A percentile compares a stretch with the other conserved stretches of the same genome.
These are phyloP conservation scores for Subacronicta megacephala DNA, from an alignment of 2,888 invertebrate genomes.

Conservation along the genomic window DNA sequence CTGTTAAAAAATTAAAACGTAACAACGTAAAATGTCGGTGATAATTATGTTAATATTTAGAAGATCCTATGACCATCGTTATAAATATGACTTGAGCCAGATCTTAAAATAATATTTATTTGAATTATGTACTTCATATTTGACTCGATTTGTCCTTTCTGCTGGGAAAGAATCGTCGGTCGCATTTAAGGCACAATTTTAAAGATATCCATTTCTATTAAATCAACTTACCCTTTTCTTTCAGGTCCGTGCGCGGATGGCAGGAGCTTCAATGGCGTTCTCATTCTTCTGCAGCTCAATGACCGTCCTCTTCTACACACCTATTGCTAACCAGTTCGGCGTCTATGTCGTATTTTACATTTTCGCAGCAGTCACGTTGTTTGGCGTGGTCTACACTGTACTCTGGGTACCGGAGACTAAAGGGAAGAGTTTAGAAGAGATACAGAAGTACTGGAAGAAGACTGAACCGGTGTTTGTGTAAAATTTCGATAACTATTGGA, in stretches of 20 bases:
- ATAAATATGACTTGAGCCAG: too few relatives aligned
- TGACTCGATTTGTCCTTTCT: too few relatives aligned
- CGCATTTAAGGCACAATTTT: too few relatives aligned
- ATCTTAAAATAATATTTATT: too few relatives aligned
- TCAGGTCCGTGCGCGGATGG: conserved; percentile 78
- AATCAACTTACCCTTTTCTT: neutral
- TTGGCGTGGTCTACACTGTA: conserved; percentile 77
- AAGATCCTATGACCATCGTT: too few relatives aligned
- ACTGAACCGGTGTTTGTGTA: conserved; percentile 69
- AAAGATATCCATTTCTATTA: neutral
- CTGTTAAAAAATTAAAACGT: too few relatives aligned
- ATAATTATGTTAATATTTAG: too few relatives aligned
- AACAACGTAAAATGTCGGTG: too few relatives aligned
- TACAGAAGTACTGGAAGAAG: conserved; percentile 73
- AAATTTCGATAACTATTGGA: conserved; percentile 7
- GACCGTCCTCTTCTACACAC: conserved; percentile 77
- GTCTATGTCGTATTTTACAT: conserved; percentile 77
- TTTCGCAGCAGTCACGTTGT: conserved; percentile 75
- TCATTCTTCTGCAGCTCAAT: conserved; percentile 80
- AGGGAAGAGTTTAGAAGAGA: conserved; percentile 78
- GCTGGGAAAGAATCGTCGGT: too few relatives aligned
- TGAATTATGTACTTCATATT: neutral
- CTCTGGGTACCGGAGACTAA: conserved; percentile 85
- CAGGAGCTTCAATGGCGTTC: conserved; percentile 77
- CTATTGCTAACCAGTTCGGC: conserved; percentile 74